Evolutionary conservation across 2,113 vertebrate species (phyloP).

Genomic region (Dryoscopus gambensis): DNA sequence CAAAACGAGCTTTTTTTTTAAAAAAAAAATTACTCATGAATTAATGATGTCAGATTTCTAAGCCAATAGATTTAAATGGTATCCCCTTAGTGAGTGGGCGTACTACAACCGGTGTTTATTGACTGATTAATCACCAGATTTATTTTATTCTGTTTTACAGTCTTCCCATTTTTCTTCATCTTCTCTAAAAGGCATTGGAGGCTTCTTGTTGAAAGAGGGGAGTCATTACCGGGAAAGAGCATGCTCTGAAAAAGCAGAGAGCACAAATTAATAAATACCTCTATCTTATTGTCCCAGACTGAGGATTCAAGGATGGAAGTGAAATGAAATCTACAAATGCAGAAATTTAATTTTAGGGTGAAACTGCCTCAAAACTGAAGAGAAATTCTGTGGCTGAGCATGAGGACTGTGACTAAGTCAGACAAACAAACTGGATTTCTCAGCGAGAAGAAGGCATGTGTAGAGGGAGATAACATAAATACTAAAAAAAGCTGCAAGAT

Average conservation of each 20-base stretch:
- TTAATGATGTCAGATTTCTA: not conserved
- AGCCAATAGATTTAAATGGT: not conserved
- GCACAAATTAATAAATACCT: not conserved
- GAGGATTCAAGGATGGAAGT: not conserved
- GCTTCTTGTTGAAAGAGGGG: not conserved
- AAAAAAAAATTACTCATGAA: not conserved
- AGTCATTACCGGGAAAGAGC: not conserved
- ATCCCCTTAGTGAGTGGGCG: not conserved
- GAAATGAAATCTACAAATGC: not conserved
- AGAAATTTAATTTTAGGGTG: not conserved
- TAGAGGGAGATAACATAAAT: not conserved
- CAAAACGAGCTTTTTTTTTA: not conserved
- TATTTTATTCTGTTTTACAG: not conserved
- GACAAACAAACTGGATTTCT: not conserved
- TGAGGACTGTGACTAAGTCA: not conserved
- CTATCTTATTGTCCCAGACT: not conserved
- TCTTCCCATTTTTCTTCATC: not conserved
- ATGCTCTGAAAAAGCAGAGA: not conserved
- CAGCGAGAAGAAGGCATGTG: not conserved
- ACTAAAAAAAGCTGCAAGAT: conserved; percentile 7
- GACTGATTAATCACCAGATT: not conserved
- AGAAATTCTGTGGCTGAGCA: not conserved
- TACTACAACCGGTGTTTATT: not conserved
- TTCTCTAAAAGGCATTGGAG: not conserved
- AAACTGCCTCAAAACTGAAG: not conserved